Evolutionary conservation across 2,888 invertebrate genomes (phyloP).

Genomic region (Dicyrtoma fusca): DNA sequence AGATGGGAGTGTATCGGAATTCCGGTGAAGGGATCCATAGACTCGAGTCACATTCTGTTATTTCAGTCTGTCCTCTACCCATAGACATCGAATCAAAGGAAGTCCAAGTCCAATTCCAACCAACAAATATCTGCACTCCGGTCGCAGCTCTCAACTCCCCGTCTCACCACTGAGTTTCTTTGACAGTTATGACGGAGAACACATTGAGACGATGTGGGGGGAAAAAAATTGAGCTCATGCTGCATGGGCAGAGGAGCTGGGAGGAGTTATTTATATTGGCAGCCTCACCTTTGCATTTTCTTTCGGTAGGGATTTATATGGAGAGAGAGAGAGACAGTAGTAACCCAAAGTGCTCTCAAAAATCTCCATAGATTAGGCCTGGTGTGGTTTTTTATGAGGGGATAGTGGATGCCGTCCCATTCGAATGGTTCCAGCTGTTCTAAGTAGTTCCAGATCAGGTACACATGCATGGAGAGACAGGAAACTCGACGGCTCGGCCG

Average conservation of each 20-base stretch:
- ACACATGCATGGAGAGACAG: no score
- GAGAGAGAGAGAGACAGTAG: background rate
- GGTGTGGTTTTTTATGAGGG: no score
- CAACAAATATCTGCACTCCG: no score
- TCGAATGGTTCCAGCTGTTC: no score
- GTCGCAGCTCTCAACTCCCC: no score
- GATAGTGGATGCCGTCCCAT: no score
- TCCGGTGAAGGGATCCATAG: background rate
- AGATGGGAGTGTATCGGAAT: background rate
- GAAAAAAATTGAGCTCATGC: background rate
- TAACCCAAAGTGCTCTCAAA: no score
- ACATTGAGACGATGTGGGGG: background rate
- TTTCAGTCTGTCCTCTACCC: background rate
- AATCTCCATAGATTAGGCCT: no score
- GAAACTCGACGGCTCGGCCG: background rate
- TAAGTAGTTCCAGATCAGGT: no score
- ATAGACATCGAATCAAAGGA: no score
- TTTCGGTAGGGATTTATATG: background rate
- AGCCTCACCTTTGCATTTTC: conserved; percentile 1
- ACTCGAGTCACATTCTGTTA: background rate
- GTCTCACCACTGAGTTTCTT: no score
- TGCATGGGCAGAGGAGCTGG: background rate
- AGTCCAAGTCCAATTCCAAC: no score
- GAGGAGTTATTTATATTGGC: conserved; percentile 26
- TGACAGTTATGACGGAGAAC: background rate